Base-by-base conservation (phyloP, 2,888 invertebrate species). In the Lamproptera curius region DNA sequence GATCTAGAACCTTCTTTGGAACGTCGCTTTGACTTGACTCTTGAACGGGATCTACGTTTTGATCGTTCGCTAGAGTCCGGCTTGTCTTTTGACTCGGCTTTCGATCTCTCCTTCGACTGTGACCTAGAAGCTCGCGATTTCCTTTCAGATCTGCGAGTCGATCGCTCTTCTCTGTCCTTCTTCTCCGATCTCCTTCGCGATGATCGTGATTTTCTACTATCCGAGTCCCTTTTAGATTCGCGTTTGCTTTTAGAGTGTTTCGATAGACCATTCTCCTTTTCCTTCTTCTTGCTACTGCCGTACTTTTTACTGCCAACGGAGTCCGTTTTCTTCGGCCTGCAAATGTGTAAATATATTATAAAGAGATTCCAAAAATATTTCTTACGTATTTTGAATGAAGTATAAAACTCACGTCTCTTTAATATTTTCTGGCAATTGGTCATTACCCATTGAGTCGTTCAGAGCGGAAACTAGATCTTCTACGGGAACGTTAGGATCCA, bases 391-490 rank as follows among this genome's bases (percentile, higher is more conserved):
- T 14, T 10, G 16, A 15, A 36, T 16, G 17, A n/a, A 35, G 9
- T 16, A 36, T 4, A 48, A n/a, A 34, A n/a, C 67, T 55, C 55
- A 79, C 80, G 53, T 59, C 53, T 72, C 74, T 51, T 57, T 64
- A 16, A 51, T 43, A 6, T 60, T 59, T 10, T 16, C 35, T 28
- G 58, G 53, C 14, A 62, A 51, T 28, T 54, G 63, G 23, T 73
- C 78, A 35, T 82, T 80, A 0, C 74, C 78, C 5, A 72, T 73
- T 9, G 74, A 75, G 57, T 89, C 90, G 62, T 92, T 92, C 9
- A 92, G 64, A 1, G 89, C 91, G 0, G 89, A 85, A 0, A 92
- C 92, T 10, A 92, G 88, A 68, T 93, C 92, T 58, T 92, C 92
- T 0, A 92, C 91, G 0, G 92, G 89, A 2, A 92, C 90, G 65